Base-by-base conservation (phyloP, 2,888 invertebrate genomes). In the Criorhina ranunculi region DNA sequence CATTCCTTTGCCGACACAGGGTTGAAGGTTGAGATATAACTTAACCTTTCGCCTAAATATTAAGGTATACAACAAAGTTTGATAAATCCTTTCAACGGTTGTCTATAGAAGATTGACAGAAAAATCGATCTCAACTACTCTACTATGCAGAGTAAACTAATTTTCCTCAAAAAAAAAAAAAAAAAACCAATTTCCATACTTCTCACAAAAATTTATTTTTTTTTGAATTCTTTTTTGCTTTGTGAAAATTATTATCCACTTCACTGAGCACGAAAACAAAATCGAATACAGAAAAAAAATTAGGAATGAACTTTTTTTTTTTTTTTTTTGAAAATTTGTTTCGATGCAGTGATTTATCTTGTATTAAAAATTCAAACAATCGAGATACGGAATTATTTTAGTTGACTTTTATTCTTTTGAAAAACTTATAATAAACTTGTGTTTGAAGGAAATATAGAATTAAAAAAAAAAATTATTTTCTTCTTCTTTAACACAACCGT, bases 121-220 rank as follows among this genome's bases (percentile, higher is more conserved):
- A 83, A 83, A 79, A 79, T 83, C 83, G 79, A 83, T 83, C 69
- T 29, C 79, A 79, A 75, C 62, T n/a, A 49, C 69, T 78, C 35
- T 69, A 67, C 37, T 69, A 78, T 77, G 57, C 78, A 72, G 46
- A 60, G 53, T 78, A 60, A 78, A 73, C 62, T 72, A 35, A 73
- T 79, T 69, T 75, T 55, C 60, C 53, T 46, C 67, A 31, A 37
- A 51, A 59, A 12, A 66, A 64, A n/a, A n/a, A n/a, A n/a, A n/a
- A n/a, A n/a, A n/a, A n/a, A n/a, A n/a, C n/a, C 55, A 64, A 78
- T 67, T 62, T 70, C 59, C 64, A 76, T 73, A 73, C 62, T 72
- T 49, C 70, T 53, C 37, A 73, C 60, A 57, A 7, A 19, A 11
- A 15, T 66, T 51, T 8, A 15, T 66, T 51, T 8, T 31, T 40